Percentiles rank a stretch among this genome's conserved stretches.
These are phyloP conservation scores for Nysson spinosus DNA, from an alignment of 2,888 invertebrate species.

Conservation along the genomic window DNA sequence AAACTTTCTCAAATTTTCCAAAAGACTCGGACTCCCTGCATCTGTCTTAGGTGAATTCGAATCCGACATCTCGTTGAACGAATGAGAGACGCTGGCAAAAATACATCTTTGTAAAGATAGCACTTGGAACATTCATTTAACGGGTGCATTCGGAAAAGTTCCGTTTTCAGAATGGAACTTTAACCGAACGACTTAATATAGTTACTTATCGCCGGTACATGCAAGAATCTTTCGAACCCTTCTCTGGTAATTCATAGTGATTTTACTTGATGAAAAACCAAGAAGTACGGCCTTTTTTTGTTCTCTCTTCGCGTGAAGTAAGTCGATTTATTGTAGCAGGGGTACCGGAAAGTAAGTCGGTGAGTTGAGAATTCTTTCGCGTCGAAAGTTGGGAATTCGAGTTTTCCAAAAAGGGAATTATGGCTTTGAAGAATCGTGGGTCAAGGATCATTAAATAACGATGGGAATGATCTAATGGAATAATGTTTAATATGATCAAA, in stretches of 20 bases:
- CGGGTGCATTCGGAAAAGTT: conserved; percentile 51
- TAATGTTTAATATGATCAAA: too few relatives aligned
- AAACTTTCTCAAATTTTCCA: conserved; percentile 84
- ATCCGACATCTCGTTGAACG: conserved; percentile 69
- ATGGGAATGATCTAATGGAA: too few relatives aligned
- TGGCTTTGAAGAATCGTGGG: too few relatives aligned
- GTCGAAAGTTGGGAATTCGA: too few relatives aligned
- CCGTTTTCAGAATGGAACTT: conserved; percentile 24
- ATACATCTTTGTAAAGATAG: conserved; percentile 51
- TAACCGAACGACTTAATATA: conserved; percentile 42
- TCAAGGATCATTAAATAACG: too few relatives aligned
- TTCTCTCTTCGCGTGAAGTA: too few relatives aligned
- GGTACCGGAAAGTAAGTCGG: too few relatives aligned
- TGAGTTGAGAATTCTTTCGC: too few relatives aligned
- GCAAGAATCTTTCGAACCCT: conserved; percentile 1
- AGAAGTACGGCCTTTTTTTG: too few relatives aligned
- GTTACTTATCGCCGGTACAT: conserved; percentile 23
- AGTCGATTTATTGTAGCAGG: too few relatives aligned
- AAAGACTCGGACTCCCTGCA: conserved; percentile 79
- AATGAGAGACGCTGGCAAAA: conserved; percentile 49
- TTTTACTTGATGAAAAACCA: conserved; percentile 9
- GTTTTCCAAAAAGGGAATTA: too few relatives aligned
- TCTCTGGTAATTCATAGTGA: conserved; percentile 6
- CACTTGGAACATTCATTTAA: conserved; percentile 47
- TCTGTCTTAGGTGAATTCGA: conserved; percentile 73